Conservation (phyloP, 2,113 vertebrate species). For the Lophotis ruficrista region DNA sequence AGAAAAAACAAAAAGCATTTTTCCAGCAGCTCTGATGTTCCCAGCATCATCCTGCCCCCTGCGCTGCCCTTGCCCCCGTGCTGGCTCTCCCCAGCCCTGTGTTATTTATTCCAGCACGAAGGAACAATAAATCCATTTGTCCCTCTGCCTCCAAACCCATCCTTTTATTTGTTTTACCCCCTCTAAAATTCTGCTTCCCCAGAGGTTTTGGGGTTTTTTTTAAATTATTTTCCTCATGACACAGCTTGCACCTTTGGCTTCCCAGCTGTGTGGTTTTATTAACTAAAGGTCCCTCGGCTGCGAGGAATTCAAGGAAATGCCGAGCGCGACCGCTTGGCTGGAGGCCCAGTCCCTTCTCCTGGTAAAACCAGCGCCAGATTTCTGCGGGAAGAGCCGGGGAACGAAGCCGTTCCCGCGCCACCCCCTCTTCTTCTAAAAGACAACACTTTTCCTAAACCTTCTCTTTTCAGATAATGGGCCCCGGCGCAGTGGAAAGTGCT, state of each 20-base stretch:
- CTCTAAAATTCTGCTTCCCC: neutral
- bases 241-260: constrained; percentile 59
- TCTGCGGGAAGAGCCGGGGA: neutral
- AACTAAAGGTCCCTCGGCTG: constrained; percentile 41
- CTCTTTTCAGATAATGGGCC: constrained; percentile 18
- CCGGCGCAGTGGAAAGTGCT: constrained; percentile 25
- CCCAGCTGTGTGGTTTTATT: constrained; percentile 51
- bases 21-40: constrained; percentile 1
- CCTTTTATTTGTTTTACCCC: neutral
- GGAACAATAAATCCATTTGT: constrained; percentile 39
- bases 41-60: neutral
- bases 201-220: neutral
- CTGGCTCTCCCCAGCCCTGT: neutral
- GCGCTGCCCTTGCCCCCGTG: neutral
- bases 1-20: constrained; percentile 2
- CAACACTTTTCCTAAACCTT: constrained; percentile 35
- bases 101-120: constrained; percentile 23
- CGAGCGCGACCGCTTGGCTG: neutral
- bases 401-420: neutral
- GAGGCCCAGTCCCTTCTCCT: constrained; percentile 5
- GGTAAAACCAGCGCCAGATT: neutral
- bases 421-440: neutral
- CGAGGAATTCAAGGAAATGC: constrained; percentile 59
- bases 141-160: neutral
- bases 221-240: neutral